Percentiles rank a stretch among this genome's conserved stretches.
Conservation (phyloP, 2,797 vertebrate species). For the Phyllotis vaccarum region DNA sequence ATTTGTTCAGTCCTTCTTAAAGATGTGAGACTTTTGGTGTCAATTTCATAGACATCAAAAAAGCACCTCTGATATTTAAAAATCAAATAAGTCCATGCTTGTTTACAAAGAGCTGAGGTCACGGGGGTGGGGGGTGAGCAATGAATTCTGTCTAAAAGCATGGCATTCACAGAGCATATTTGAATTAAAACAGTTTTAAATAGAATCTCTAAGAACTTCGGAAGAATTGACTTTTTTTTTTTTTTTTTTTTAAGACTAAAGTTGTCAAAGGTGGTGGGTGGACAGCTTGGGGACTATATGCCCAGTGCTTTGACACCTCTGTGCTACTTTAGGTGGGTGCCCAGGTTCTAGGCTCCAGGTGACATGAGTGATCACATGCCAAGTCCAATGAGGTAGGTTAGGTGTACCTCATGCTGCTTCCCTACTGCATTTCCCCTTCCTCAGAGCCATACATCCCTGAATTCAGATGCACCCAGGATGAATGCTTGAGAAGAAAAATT, state of each 20-base stretch:
- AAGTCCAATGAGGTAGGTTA: fast-evolving
- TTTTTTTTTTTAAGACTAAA: background rate
- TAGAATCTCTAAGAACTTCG: background rate
- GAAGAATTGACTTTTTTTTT: background rate
- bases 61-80: background rate
- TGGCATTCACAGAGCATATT: background rate
- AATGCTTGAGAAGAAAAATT: background rate
- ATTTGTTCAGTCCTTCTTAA: background rate
- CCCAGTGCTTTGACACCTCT: background rate
- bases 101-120: background rate
- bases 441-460: background rate
- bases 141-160: background rate
- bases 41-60: background rate
- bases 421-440: background rate
- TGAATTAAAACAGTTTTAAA: background rate
- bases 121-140: background rate
- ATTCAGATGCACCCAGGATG: background rate
- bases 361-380: fast-evolving
- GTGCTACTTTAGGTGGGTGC: background rate
- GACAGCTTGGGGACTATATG: background rate
- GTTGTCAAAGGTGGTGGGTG: no score
- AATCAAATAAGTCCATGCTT: background rate
- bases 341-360: background rate
- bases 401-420: fast-evolving
- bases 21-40: background rate